Conservation (phyloP, 2,113 vertebrate genomes). For the Chlamydotis undulata region DNA sequence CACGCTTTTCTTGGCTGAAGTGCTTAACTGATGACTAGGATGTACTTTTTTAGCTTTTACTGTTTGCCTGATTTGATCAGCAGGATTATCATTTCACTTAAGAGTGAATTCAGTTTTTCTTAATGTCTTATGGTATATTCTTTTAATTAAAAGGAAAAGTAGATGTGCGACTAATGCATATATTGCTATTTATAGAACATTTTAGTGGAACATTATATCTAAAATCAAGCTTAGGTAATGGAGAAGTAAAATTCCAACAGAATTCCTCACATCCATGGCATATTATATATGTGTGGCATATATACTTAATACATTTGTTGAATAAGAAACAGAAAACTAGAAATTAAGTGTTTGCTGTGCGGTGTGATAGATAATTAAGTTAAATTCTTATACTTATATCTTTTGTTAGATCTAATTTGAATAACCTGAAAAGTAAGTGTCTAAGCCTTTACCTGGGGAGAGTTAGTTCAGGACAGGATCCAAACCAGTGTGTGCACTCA, state of each 20-base stretch:
- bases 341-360: not conserved
- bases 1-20: not conserved
- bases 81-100: not conserved
- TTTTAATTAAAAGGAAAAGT: not conserved
- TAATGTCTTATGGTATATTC: not conserved
- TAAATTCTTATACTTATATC: not conserved
- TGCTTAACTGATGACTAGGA: not conserved
- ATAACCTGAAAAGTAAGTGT: slow-evolving; percentile 17
- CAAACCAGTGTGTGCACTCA: not conserved
- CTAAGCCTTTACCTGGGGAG: not conserved
- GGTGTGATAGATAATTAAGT: not conserved
- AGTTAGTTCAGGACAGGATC: not conserved
- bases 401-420: slow-evolving; percentile 7
- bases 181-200: not conserved
- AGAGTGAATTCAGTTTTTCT: not conserved
- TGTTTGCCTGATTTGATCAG: not conserved
- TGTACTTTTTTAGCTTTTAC: not conserved
- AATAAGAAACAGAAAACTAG: not conserved
- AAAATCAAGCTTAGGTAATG: not conserved
- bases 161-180: not conserved
- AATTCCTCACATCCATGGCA: not conserved
- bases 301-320: not conserved
- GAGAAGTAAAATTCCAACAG: not conserved
- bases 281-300: not conserved
- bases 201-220: not conserved